Conservation (phyloP, 2,797 vertebrate species). For the Chanos chanos region DNA sequence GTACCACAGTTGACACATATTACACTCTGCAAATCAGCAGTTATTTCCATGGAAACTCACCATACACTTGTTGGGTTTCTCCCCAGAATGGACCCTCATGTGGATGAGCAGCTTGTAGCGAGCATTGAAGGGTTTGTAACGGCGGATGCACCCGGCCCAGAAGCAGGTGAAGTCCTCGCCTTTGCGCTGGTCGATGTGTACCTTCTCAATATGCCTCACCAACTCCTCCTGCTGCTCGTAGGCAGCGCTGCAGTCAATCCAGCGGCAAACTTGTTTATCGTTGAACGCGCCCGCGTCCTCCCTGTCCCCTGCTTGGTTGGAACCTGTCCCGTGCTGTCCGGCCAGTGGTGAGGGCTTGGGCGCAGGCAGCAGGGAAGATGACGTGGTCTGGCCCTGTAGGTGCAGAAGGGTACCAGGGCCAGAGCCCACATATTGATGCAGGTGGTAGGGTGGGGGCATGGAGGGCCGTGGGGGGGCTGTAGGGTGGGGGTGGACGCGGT, state of each 20-base stretch:
- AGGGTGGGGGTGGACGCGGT: slow-evolving; percentile 68
- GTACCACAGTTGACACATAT: background rate
- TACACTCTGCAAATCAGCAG: background rate
- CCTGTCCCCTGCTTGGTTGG: slow-evolving; percentile 57
- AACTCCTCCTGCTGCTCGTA: slow-evolving; percentile 98
- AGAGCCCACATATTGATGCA: slow-evolving; percentile 78
- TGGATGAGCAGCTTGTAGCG: slow-evolving; percentile 99
- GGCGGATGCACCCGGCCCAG: slow-evolving; percentile 95
- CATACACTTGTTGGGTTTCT: slow-evolving; percentile 99
- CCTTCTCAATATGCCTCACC: slow-evolving; percentile 98
- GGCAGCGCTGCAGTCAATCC: slow-evolving; percentile 95
- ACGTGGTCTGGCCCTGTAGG: slow-evolving; percentile 61
- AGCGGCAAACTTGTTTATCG: slow-evolving; percentile 89
- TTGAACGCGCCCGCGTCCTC: slow-evolving; percentile 62
- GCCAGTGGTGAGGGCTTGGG: slow-evolving; percentile 65
- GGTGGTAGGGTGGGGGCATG: slow-evolving; percentile 91
- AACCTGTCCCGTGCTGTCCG: slow-evolving; percentile 39
- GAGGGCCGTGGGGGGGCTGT: slow-evolving; percentile 69
- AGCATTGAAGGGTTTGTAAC: slow-evolving; percentile 98
- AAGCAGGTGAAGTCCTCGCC: slow-evolving; percentile 99
- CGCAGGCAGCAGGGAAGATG: slow-evolving; percentile 62
- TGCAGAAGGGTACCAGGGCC: slow-evolving; percentile 68
- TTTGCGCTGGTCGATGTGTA: slow-evolving; percentile 96
- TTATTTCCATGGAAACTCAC: slow-evolving; percentile 73
- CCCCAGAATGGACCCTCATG: slow-evolving; percentile 98